phyloP scores from a whole-genome alignment of 2,888 invertebrate genomes.

The Nineta flava region DNA sequence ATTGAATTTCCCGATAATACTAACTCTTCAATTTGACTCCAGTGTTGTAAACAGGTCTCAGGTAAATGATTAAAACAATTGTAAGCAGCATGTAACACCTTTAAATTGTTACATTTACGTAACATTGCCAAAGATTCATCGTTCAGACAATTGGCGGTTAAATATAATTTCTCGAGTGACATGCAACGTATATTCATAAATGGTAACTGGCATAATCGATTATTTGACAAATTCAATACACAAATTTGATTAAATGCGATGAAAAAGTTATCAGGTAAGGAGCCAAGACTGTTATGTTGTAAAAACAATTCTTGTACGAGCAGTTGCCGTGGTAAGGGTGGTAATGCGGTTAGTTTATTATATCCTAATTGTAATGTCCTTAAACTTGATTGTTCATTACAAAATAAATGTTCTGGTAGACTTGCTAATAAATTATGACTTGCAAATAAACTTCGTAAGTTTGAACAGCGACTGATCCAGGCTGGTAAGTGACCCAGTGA shows the following conservation, averaged over 20 bases:
- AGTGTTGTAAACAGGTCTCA: slow-evolving; percentile 55
- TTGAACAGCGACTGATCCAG: slow-evolving; percentile 59
- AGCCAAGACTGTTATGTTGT: slow-evolving; percentile 62
- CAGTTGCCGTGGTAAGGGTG: slow-evolving; percentile 48
- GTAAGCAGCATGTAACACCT: slow-evolving; percentile 60
- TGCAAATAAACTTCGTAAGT: slow-evolving; percentile 54
- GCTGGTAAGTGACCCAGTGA: slow-evolving; percentile 55
- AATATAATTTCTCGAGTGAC: slow-evolving; percentile 47
- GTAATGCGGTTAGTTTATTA: slow-evolving; percentile 57
- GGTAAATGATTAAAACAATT: slow-evolving; percentile 60
- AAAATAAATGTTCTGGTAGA: slow-evolving; percentile 57
- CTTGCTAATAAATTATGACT: slow-evolving; percentile 55
- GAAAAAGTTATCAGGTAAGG: slow-evolving; percentile 62
- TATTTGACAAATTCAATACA: slow-evolving; percentile 63
- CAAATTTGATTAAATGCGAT: slow-evolving; percentile 44
- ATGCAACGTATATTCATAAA: slow-evolving; percentile 33
- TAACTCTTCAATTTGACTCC: slow-evolving; percentile 67
- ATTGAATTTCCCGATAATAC: slow-evolving; percentile 70
- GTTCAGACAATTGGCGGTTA: slow-evolving; percentile 62
- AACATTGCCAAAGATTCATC: slow-evolving; percentile 51
- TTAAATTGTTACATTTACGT: slow-evolving; percentile 44
- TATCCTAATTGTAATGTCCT: slow-evolving; percentile 61
- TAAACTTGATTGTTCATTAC: slow-evolving; percentile 54
- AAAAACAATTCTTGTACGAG: slow-evolving; percentile 56
- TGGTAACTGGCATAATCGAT: slow-evolving; percentile 54